phyloP scores from a whole-genome alignment of 2,113 vertebrate genomes.

The Lota lota region DNA sequence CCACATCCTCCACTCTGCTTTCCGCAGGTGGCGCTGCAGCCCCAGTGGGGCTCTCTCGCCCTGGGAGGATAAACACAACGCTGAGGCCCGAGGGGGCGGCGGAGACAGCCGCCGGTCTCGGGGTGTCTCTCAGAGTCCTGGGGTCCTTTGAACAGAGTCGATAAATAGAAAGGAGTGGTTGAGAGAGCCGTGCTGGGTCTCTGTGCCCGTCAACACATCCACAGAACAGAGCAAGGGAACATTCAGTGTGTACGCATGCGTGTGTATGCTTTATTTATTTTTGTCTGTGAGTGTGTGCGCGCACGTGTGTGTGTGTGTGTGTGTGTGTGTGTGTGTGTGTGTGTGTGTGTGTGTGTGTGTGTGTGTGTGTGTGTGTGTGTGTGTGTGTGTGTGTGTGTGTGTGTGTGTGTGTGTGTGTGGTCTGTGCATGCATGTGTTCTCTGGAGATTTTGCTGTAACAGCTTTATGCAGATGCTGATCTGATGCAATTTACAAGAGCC shows the following conservation, averaged over 20 bases:
- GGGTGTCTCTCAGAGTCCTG: slow-evolving; percentile 25
- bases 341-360: not conserved
- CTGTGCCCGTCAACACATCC: slow-evolving; percentile 36
- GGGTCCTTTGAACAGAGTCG: slow-evolving; percentile 23
- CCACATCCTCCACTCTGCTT: slow-evolving; percentile 52
- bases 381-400: not conserved
- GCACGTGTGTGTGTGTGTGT: not conserved
- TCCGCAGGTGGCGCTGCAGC: slow-evolving; percentile 50
- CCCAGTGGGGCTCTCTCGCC: slow-evolving; percentile 24
- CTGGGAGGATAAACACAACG: slow-evolving; percentile 41
- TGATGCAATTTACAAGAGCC: slow-evolving; percentile 43
- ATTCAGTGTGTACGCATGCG: slow-evolving; percentile 5
- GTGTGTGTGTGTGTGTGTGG: slow-evolving; percentile 15
- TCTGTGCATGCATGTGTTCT: slow-evolving; percentile 8
- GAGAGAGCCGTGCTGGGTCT: slow-evolving; percentile 27
- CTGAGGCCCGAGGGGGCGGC: slow-evolving; percentile 19
- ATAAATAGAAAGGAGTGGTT: slow-evolving; percentile 28
- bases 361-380: not conserved
- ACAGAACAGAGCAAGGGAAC: slow-evolving; percentile 27
- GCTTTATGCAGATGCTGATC: slow-evolving; percentile 58
- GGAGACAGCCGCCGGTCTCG: slow-evolving; percentile 27
- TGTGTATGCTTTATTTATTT: not conserved
- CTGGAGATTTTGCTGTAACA: slow-evolving; percentile 30
- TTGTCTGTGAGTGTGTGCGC: not conserved
- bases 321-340: too few species aligned